These are phyloP conservation scores for Drosophila tanythrix DNA, from an alignment of 2,888 invertebrate genomes.

Conservation along the genomic window DNA sequence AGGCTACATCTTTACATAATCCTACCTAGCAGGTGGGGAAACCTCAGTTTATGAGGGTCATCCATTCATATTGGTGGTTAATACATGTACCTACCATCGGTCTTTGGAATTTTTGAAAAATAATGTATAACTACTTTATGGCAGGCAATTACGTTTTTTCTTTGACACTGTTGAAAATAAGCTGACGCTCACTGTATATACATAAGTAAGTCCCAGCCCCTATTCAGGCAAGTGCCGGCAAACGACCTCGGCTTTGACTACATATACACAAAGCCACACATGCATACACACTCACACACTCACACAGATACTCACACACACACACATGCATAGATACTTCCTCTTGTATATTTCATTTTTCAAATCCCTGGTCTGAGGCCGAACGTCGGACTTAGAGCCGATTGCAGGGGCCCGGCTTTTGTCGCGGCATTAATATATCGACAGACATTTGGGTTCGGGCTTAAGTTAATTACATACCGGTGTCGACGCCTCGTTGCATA, in stretches of 20 bases:
- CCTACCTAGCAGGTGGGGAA: too few species aligned
- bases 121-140: too few species aligned
- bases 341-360: constrained; percentile 11
- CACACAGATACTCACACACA: not conserved
- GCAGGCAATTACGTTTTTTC: too few species aligned
- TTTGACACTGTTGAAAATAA: too few species aligned
- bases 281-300: not conserved
- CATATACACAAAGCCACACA: constrained; percentile 9
- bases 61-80: too few species aligned
- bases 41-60: too few species aligned
- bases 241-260: constrained; percentile 63
- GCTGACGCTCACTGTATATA: too few species aligned
- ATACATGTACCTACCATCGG: too few species aligned
- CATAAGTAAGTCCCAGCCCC: constrained; percentile 8
- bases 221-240: constrained; percentile 68
- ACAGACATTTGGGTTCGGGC: constrained; percentile 62
- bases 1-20: too few species aligned
- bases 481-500: constrained; percentile 76
- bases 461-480: constrained; percentile 80
- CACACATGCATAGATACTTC: constrained; percentile 8
- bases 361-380: constrained; percentile 34
- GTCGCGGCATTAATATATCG: constrained; percentile 50
- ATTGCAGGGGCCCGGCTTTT: constrained; percentile 24
- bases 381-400: constrained; percentile 28
- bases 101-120: too few species aligned